Conservation (phyloP, 2,888 invertebrate genomes). For the Sarcophaga subvicina region DNA sequence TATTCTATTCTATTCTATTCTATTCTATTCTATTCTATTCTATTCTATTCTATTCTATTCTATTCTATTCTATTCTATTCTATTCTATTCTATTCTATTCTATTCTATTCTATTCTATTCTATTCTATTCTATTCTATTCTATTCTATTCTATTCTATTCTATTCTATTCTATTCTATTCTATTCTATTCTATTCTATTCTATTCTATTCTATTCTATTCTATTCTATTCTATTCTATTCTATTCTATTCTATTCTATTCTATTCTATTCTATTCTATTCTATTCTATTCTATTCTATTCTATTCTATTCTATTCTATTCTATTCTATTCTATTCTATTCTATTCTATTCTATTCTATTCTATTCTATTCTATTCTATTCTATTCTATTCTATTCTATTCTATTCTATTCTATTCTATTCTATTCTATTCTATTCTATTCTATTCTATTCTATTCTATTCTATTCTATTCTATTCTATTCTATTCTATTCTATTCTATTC, state of each 20-base stretch:
- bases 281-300: conserved; percentile 46
- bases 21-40: conserved; percentile 53
- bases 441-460: too few relatives aligned
- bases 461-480: too few relatives aligned
- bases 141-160: too few relatives aligned
- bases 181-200: conserved; percentile 40
- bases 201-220: conserved; percentile 47
- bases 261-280: conserved; percentile 46
- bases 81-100: conserved; percentile 42
- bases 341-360: conserved; percentile 49
- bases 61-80: conserved; percentile 42
- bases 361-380: conserved; percentile 52
- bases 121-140: conserved; percentile 27
- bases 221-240: conserved; percentile 47
- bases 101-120: conserved; percentile 38
- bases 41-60: conserved; percentile 46
- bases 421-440: conserved; percentile 11
- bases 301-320: conserved; percentile 47
- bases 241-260: conserved; percentile 43
- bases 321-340: conserved; percentile 47
- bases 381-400: conserved; percentile 49
- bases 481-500: too few relatives aligned
- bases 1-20: conserved; percentile 50
- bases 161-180: conserved; percentile 29
- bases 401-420: conserved; percentile 40